Conservation (phyloP, 2,113 vertebrate genomes). For the Ctenodactylus gundi region DNA sequence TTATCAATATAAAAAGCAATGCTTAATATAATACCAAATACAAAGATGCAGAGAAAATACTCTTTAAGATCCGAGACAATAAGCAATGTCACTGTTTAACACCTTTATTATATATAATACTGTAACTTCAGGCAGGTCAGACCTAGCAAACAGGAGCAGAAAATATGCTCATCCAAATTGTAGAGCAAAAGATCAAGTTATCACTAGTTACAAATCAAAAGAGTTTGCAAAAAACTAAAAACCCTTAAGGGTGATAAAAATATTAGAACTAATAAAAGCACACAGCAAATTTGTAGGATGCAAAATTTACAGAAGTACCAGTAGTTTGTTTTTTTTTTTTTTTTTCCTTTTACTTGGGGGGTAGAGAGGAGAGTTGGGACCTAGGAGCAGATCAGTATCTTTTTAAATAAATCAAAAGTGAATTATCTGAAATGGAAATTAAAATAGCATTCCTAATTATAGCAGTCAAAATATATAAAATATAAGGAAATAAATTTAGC, state of each 20-base stretch:
- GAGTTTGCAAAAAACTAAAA: too few relatives aligned
- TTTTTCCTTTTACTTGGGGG: too few relatives aligned
- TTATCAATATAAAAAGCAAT: too few relatives aligned
- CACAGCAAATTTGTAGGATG: too few relatives aligned
- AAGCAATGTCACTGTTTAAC: neutral
- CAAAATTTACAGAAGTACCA: too few relatives aligned
- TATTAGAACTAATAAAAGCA: too few relatives aligned
- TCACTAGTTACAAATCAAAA: neutral
- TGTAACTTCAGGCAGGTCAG: neutral
- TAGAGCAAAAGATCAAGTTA: neutral
- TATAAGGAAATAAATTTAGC: neutral
- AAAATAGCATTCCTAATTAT: neutral
- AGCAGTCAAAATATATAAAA: neutral
- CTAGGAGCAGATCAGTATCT: neutral
- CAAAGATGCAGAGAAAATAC: neutral
- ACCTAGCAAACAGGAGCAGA: neutral
- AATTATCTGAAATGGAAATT: neutral
- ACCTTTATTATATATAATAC: neutral
- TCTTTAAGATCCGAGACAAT: neutral
- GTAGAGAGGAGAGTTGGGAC: too few relatives aligned
- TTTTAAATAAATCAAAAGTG: neutral
- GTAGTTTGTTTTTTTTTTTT: too few relatives aligned
- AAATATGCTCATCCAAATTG: neutral
- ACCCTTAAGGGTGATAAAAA: too few relatives aligned
- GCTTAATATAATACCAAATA: neutral